Evolutionary conservation across 2,888 invertebrate genomes (phyloP), one percentile per base, ranked within the genome.

Genomic region (Pachymerium ferrugineum): DNA sequence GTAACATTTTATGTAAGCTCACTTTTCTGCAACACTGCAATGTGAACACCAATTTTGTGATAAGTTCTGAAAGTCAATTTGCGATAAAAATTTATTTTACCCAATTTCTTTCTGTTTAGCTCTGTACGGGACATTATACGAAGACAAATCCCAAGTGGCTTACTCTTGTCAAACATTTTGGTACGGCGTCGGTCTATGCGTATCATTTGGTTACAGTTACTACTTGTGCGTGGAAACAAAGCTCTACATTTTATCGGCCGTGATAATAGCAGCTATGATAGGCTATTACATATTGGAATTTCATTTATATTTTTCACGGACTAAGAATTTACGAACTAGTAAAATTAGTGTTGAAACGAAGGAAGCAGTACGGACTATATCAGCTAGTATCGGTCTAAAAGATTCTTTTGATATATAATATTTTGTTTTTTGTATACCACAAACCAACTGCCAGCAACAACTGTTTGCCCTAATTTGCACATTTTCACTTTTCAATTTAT

Each of bases 171-270:
- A 72, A 19, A 72, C 72, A 1, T 72, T 72, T 16, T 72, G 42
- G 72, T 72, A 72, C 47, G 72, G 72, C 28, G 72, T 72, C 19
- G 72, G 72, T 28, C 29, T 72, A 16, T 72, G 72, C 72, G 22
- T 72, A 14, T 72, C 72, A 14, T 72, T 72, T 38, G 72, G 72
- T 29, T 72, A 72, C 47, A 72, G 72, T 42, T 72, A 72, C 42
- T 72, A 72, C 30, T 72, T 72, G 47, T 72, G 72, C 30, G 47
- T 47, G 10, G 8, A 6, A 3, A 38, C 28, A 5, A 72, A 72
- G n/a, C 25, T 72, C 25, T 72, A 72, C 47, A 72, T 72, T 16
- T n/a, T 72, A 1, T 8, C 42, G 10, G 47, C 19, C 2, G 25
- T 28, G 19, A 47, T 72, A 14, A 14, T 25, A 10, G 42, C 47